These are phyloP conservation scores for Gambusia holbrooki DNA, from an alignment of 2,113 vertebrate species.

Conservation along the genomic window DNA sequence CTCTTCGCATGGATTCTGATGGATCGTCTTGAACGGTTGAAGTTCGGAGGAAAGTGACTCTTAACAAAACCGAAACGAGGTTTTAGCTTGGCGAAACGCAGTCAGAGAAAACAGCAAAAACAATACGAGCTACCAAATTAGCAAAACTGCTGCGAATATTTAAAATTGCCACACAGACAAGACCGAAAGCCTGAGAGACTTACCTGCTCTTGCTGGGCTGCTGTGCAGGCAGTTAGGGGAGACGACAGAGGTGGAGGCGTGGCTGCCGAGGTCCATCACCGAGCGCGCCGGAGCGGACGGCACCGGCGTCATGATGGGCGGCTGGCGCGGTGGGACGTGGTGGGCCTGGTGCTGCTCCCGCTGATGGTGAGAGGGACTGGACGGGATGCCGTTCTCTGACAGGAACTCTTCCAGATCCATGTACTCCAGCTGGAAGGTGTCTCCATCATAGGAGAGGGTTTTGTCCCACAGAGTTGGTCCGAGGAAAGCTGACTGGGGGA, in stretches of 20 bases:
- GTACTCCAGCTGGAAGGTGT: constrained; percentile 98
- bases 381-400: constrained; percentile 96
- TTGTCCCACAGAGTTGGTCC: constrained; percentile 99
- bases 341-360: constrained; percentile 79
- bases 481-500: constrained; percentile 94
- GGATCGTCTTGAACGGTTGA: no score
- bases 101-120: no score
- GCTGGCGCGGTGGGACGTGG: constrained; percentile 65
- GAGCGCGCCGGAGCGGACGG: constrained; percentile 77
- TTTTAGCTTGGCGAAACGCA: no score
- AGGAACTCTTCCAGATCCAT: constrained; percentile 99
- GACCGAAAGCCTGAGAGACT: not conserved
- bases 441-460: constrained; percentile 94
- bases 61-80: no score
- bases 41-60: no score
- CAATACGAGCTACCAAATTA: no score
- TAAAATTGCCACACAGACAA: not conserved
- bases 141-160: no score
- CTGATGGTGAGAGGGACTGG: constrained; percentile 82
- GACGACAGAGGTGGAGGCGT: constrained; percentile 84
- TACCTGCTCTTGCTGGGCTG: constrained; percentile 87
- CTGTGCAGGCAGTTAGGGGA: constrained; percentile 86
- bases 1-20: not conserved
- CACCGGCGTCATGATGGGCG: constrained; percentile 16
- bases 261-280: constrained; percentile 90